Evolutionary conservation across 2,888 invertebrate genomes (phyloP), one percentile per base, ranked within the genome.

Genomic region (Drosophila meridionalis): DNA sequence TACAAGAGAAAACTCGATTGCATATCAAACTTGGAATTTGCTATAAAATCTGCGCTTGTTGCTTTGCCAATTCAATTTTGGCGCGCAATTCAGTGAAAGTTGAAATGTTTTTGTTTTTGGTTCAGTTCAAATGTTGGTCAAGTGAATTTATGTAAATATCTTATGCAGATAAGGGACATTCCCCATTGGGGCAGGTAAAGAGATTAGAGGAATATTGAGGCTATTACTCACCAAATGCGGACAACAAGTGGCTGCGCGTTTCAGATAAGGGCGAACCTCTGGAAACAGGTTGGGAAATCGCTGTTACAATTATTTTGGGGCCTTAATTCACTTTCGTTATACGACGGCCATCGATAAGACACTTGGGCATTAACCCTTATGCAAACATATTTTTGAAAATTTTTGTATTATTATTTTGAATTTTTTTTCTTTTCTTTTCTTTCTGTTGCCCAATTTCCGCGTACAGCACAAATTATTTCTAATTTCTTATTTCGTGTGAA

Each of bases 71-170:
- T 48, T 32, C 71, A 82, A 76, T 88, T 85, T 88, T 86, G 82
- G 80, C 80, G 69, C 77, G 78, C 70, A 52, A 78, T 79, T 67
- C 73, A 85, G 85, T 83, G 85, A 85, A 85, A 85, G 85, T 85
- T 84, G 69, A 70, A 34, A 48, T 62, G n/a, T 38, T 61, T 57
- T n/a, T n/a, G n/a, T n/a, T 50, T 36, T 14, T 4, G 40, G 43
- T 45, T 57, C 50, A 40, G 43, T 56, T 59, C 63, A 62, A 73
- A 83, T 65, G 58, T 76, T 84, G 81, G 72, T 71, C 83, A 83
- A 60, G 20, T 20, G 20, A 20, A 20, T 20, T 20, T 34, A 34
- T 9, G 30, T 36, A 38, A 48, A 60, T 60, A 40, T 9, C 38
- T 30, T 28, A 7, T 3, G 14, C 26, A 53, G 61, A 34, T 52